phyloP scores from a whole-genome alignment of 53 echinoderm and acorn worm species.

The Mesocentrotus franciscanus region DNA sequence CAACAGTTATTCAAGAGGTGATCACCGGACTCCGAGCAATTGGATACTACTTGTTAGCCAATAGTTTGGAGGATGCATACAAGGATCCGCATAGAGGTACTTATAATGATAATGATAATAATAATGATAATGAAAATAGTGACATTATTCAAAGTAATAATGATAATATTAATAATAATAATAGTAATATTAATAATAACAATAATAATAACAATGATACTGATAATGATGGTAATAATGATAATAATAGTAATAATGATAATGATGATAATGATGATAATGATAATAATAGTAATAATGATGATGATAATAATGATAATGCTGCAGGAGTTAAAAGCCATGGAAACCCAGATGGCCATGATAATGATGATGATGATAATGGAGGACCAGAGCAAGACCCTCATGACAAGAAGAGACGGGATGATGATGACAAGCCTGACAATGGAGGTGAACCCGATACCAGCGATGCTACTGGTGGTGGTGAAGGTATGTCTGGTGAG shows the following conservation, averaged over 20 bases:
- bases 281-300: no score
- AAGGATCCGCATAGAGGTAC: background rate
- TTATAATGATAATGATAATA: background rate
- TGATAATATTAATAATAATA: no score
- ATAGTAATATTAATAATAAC: no score
- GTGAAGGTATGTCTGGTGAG: background rate
- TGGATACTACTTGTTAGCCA: background rate
- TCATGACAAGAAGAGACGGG: background rate
- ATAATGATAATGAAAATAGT: no score
- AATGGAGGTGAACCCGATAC: background rate
- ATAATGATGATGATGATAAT: background rate
- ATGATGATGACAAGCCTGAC: slow-evolving; percentile 16
- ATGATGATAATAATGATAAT: background rate
- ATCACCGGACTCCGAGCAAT: background rate
- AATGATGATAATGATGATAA: no score
- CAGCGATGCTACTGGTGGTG: background rate
- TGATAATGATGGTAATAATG: background rate
- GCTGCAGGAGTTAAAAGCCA: background rate
- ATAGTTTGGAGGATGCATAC: slow-evolving; percentile 10
- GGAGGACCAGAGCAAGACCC: background rate
- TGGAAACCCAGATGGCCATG: slow-evolving; percentile 31
- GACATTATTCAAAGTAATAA: no score
- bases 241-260: no score
- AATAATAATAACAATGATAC: background rate
- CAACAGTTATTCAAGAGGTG: background rate